Conservation (phyloP, 2,888 invertebrate species). For the Philhelius pedissequus region DNA sequence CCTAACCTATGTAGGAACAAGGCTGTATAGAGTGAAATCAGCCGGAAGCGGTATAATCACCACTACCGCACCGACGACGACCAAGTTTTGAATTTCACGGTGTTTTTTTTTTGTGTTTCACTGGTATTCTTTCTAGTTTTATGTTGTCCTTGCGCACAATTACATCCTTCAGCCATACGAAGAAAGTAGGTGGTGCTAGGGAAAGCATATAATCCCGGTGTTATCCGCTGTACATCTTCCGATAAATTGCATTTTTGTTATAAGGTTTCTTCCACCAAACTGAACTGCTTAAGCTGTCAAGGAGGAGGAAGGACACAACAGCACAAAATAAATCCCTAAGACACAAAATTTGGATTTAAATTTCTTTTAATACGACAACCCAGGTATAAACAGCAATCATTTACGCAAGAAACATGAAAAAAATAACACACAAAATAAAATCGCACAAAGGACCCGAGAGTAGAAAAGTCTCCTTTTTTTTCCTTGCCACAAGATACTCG, state of each 20-base stretch:
- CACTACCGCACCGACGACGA: conserved; percentile 34
- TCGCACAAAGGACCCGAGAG: conserved; percentile 29
- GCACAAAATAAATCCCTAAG: conserved; percentile 36
- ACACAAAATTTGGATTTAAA: conserved; percentile 56
- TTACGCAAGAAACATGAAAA: conserved; percentile 19
- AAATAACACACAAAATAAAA: neutral
- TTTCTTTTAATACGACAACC: conserved; percentile 55
- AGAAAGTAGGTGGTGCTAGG: conserved; percentile 5
- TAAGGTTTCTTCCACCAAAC: conserved; percentile 10
- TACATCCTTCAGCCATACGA: conserved; percentile 39
- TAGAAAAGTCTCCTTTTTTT: neutral
- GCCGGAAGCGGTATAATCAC: conserved; percentile 63
- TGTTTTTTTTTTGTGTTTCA: conserved; percentile 10
- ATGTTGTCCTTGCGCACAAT: conserved; percentile 58
- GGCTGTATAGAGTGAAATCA: conserved; percentile 39
- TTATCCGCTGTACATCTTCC: conserved; percentile 67
- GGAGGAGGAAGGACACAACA: conserved; percentile 1
- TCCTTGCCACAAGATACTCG: neutral
- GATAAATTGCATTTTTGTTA: conserved; percentile 63
- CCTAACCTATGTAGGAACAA: no score
- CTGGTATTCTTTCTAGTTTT: neutral
- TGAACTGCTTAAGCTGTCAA: conserved; percentile 4
- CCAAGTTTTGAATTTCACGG: conserved; percentile 62
- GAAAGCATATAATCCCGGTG: conserved; percentile 55
- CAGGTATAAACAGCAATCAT: conserved; percentile 23